These are phyloP conservation scores for Trissoscelio sp. DNA, from an alignment of 2,888 invertebrate genomes.

Conservation along the genomic window DNA sequence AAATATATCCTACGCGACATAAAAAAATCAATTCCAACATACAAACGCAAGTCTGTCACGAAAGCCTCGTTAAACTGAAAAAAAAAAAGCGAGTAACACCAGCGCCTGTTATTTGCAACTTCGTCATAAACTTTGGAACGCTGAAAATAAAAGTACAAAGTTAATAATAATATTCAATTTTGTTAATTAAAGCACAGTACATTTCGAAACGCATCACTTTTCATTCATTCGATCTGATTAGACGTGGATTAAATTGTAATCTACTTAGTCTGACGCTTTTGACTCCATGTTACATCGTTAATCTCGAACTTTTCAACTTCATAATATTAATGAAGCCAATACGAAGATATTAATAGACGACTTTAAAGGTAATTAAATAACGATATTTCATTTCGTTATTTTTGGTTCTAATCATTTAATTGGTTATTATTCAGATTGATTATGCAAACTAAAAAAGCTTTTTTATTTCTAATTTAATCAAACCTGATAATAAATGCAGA, in stretches of 20 bases:
- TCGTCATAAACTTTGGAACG: slow-evolving; percentile 10
- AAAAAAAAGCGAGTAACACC: slow-evolving; percentile 28
- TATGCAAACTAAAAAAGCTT: too few species aligned
- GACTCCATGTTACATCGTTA: slow-evolving; percentile 11
- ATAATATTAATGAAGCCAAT: slow-evolving; percentile 18
- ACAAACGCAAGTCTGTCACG: slow-evolving; percentile 47
- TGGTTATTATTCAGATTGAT: neutral
- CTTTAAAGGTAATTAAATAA: slow-evolving; percentile 7
- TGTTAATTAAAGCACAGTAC: neutral
- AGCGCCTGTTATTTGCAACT: slow-evolving; percentile 6
- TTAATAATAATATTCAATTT: neutral
- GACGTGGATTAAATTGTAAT: slow-evolving; percentile 16
- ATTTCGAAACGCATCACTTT: neutral
- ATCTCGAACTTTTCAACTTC: slow-evolving; percentile 21
- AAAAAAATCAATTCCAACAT: slow-evolving; percentile 57
- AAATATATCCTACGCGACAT: slow-evolving; percentile 54
- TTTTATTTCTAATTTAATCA: too few species aligned
- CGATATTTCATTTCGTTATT: neutral
- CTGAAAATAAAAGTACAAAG: slow-evolving; percentile 4
- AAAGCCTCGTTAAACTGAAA: slow-evolving; percentile 52
- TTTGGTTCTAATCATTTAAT: neutral
- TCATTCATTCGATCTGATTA: slow-evolving; percentile 1
- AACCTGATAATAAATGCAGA: too few species aligned
- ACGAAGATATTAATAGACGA: slow-evolving; percentile 6
- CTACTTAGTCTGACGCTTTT: neutral